Evolutionary conservation across 2,888 invertebrate genomes (phyloP), one percentile per base, ranked within the genome.

Genomic region (Dermolepida albohirtum): DNA sequence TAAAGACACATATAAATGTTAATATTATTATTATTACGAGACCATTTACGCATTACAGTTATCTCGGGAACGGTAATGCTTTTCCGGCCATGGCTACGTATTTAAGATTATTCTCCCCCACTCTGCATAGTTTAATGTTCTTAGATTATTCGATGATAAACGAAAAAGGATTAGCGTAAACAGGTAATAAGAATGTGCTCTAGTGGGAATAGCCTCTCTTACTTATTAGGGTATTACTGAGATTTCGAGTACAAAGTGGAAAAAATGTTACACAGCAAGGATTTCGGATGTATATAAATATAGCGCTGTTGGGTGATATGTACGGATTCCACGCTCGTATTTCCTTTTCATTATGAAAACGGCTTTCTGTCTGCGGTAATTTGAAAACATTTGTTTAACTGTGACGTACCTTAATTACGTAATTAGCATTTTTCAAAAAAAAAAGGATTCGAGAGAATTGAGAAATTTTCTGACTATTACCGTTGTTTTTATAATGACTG

Each of bases 21-120:
- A 62, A 62, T 62, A 47, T 62, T 62, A 17, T 62, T 62, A 17
- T 47, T 62, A 62, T 62, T 62, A 62, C 47, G 17, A 44, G 27
- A 17, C 44, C 34, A 29, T 41, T 34, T 49, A 47, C n/a, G n/a
- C 47, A 39, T 54, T 54, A 54, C 59, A 47, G 47, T 62, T 62
- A 62, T 62, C 59, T 62, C 34, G 34, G 47, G 29, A 29, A 29
- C 8, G 34, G 11, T 62, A 39, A 62, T 34, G 59, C 11, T 39
- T 62, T 62, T 39, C 59, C 47, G 59, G 22, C 22, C n/a, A 47
- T n/a, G n/a, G 59, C 12, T 17, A 47, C 47, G 47, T 47, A 62
- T 62, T 59, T 14, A 27, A 34, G 59, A 49, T 62, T 62, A 62
- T 62, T 62, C 14, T 1, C 10, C 34, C 6, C 49, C 47, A 10